These are phyloP conservation scores for Mechanitis messenoides DNA, from an alignment of 2,888 invertebrate species.

Conservation along the genomic window DNA sequence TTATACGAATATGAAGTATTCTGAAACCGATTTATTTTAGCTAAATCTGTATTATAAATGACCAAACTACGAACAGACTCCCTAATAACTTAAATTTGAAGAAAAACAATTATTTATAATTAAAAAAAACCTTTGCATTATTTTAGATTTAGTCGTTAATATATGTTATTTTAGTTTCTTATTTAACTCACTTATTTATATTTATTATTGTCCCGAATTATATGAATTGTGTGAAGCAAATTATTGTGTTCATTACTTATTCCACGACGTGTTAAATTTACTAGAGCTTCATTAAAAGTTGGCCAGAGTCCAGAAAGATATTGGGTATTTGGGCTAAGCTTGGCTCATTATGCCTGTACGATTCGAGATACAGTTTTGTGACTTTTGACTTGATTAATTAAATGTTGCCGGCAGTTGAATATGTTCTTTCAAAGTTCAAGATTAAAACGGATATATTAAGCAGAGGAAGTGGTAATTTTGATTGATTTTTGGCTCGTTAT, in stretches of 20 bases:
- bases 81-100: no score
- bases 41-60: no score
- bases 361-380: constrained; percentile 29
- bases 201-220: constrained; percentile 8
- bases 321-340: constrained; percentile 32
- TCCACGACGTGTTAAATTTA: constrained; percentile 39
- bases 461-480: constrained; percentile 11
- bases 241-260: constrained; percentile 54
- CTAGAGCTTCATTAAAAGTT: constrained; percentile 37
- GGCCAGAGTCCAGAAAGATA: constrained; percentile 34
- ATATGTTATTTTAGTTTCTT: not conserved
- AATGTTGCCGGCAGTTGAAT: constrained; percentile 35
- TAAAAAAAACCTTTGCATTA: no score
- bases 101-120: no score
- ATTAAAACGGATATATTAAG: constrained; percentile 14
- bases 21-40: no score
- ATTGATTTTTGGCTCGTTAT: constrained; percentile 12
- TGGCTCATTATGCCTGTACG: constrained; percentile 29
- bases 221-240: constrained; percentile 30
- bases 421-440: constrained; percentile 20
- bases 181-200: constrained; percentile 1
- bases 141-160: no score
- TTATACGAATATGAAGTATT: no score
- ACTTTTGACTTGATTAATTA: constrained; percentile 39
- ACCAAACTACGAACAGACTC: no score